Base-by-base conservation (phyloP, 1,140 invertebrate genomes). In the Drosophila bipectinata region DNA sequence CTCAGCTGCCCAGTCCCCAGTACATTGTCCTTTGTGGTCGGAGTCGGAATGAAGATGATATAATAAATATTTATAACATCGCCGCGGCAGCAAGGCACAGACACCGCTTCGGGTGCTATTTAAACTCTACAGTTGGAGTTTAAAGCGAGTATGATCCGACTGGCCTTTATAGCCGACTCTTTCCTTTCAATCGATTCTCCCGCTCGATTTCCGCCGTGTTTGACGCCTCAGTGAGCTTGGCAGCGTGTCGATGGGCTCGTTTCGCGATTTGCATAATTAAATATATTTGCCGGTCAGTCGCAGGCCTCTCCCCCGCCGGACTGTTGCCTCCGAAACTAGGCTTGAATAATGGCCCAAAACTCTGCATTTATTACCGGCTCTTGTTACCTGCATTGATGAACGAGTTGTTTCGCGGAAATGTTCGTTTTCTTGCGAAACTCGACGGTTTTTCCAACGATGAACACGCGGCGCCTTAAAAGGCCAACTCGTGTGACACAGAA, bases 1-100 rank as follows among this genome's bases (percentile, higher is more conserved):
- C 72, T 66, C 52, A 39, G 39, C 41, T 7, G 26, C 26, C 26
- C 26, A 28, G 26, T 58, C 18, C 15, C 12, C 45, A 9, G 34
- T 9, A 44, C 41, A 2, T 44, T 18, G 34, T 32, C 62, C 75
- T 78, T 55, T 66, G 55, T 72, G 61, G 41, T 18, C 41, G 9
- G 34, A 12, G 34, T 26, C 26, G 55, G 6, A 39, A 21, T 59
- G 64, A 32, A 15, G 49, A 61, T 76, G 72, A 69, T 77, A 69
- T 76, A 69, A 77, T 77, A 77, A 77, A 77, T 77, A 77, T 77
- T 77, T 77, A 77, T 77, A 69, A 58, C 51, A 53, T 55, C 56
- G 49, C 45, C 44, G n/a, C 28, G 34, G 30, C 48, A 66, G 57
- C 74, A 74, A 15, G 26, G 39, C 32, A 41, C 18, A 41, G 58